Evolutionary conservation across 2,888 invertebrate genomes (phyloP), one percentile per base, ranked within the genome.

Genomic region (Ethmia dodecea): DNA sequence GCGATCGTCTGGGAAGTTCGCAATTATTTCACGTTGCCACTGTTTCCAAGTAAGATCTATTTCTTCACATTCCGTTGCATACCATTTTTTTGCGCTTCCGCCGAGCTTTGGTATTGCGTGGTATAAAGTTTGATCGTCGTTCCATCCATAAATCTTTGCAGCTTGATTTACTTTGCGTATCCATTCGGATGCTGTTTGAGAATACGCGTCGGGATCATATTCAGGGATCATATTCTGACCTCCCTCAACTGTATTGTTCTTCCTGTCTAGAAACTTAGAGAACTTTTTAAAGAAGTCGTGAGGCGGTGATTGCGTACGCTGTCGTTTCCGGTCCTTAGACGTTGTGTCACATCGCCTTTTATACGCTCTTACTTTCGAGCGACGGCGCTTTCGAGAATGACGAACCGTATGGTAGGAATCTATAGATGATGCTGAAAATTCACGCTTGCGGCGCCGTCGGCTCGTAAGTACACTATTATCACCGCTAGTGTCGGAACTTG

Each of bases 1-100:
- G 6, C 38, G 20, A 9, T 44, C 46, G 15, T 41, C 40, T 0
- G 50, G 47, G 29, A 54, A 54, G 10, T 40, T 38, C 20, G 31
- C 31, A 1, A 42, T 2, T 5, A 54, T 28, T 31, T 45, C 43
- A 3, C 16, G 28, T 14, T 50, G 44, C 49, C 49, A 49, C 29
- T 49, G 28, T 3, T 12, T 11, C 46, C 51, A 51, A 3, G 40
- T 40, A 13, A 44, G 35, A 8, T 42, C 9, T 3, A 43, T 33
- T 0, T 44, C 20, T 4, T 29, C 33, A n/a, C n/a, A n/a, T 8
- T 29, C 20, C 1, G 46, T 47, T 13, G 45, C 33, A 11, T 51
- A 51, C 51, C 49, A 52, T 13, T 35, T 28, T 16, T 43, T 37
- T 2, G 51, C 49, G 1, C 34, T 16, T 1, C 52, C 55, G 5